Conservation (phyloP, 2,888 invertebrate genomes). For the Hyles lineata region DNA sequence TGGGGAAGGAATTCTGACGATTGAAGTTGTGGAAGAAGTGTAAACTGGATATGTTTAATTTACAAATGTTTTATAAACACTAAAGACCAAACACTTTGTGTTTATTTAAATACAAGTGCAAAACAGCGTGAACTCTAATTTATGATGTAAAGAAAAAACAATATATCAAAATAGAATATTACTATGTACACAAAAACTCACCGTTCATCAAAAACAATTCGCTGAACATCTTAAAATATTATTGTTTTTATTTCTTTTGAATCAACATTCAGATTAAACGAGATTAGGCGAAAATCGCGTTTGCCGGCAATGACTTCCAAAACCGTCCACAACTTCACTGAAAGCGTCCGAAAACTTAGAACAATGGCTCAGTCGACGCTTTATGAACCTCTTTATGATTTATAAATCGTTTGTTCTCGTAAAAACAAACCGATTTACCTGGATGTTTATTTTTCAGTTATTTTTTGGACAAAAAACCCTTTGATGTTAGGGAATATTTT, state of each 20-base stretch:
- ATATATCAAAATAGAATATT: not conserved
- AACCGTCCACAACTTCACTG: conserved; percentile 20
- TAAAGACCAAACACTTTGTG: no score
- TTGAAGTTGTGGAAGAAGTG: no score
- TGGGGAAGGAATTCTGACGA: not conserved
- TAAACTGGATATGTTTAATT: no score
- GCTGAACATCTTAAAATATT: conserved; percentile 1
- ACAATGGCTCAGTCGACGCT: conserved; percentile 23
- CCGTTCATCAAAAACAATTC: not conserved
- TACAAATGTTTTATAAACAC: no score
- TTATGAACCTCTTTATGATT: conserved; percentile 21
- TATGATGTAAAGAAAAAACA: no score
- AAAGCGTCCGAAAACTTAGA: conserved; percentile 27
- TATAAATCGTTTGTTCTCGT: conserved; percentile 19
- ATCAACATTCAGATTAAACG: not conserved
- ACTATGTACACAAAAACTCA: not conserved
- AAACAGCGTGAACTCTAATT: no score
- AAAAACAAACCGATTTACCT: conserved; percentile 1
- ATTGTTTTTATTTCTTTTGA: conserved; percentile 21
- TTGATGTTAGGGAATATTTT: no score
- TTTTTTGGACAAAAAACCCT: not conserved
- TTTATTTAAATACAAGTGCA: no score
- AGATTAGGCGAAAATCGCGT: conserved; percentile 48
- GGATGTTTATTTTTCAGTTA: not conserved
- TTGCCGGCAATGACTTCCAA: conserved; percentile 26